phyloP scores from a whole-genome alignment of 2,888 invertebrate species.

The Drosophila koepferae region DNA sequence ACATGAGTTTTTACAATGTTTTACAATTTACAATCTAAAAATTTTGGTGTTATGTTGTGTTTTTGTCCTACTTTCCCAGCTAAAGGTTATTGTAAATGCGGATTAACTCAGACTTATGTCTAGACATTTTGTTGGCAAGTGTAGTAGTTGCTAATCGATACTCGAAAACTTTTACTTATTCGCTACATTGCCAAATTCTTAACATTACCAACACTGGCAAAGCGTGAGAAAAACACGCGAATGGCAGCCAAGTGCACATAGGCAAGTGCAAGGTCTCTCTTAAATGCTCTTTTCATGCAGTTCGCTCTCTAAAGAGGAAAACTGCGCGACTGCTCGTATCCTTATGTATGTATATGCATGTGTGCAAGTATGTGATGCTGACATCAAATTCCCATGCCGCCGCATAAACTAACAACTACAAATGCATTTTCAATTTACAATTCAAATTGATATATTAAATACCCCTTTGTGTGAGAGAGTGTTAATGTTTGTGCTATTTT shows the following conservation, averaged over 20 bases:
- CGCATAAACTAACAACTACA: constrained; percentile 8
- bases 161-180: constrained; percentile 33
- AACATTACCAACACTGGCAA: constrained; percentile 39
- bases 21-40: constrained; percentile 12
- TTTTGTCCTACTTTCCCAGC: constrained; percentile 27
- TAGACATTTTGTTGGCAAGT: constrained; percentile 26
- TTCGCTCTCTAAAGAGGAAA: constrained; percentile 6
- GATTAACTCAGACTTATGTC: constrained; percentile 16
- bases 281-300: background rate
- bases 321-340: constrained; percentile 39
- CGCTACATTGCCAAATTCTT: constrained; percentile 40
- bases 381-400: constrained; percentile 38
- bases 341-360: constrained; percentile 40
- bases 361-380: constrained; percentile 24
- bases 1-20: constrained; percentile 35
- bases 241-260: constrained; percentile 33
- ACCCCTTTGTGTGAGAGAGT: background rate
- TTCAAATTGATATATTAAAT: constrained; percentile 53
- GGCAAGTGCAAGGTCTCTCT: constrained; percentile 72
- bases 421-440: constrained; percentile 47
- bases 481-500: constrained; percentile 10
- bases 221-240: constrained; percentile 40
- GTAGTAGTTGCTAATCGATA: constrained; percentile 27
- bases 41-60: constrained; percentile 9
- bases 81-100: constrained; percentile 40